These are phyloP conservation scores for Ageneiosus marmoratus DNA, from an alignment of 2,113 vertebrate species.

Conservation along the genomic window DNA sequence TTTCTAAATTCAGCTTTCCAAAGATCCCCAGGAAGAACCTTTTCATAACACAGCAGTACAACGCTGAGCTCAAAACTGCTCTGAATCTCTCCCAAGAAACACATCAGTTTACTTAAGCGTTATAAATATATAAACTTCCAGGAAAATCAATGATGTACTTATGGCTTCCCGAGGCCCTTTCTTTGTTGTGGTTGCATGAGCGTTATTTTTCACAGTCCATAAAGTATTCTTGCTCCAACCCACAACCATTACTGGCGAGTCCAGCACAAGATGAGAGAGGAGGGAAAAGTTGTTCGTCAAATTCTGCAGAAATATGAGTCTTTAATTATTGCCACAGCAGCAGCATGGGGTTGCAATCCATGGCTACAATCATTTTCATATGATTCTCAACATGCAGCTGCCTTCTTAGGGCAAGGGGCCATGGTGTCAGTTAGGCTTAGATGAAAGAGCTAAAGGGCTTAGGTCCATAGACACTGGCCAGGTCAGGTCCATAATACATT, in stretches of 20 bases:
- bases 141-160: constrained; percentile 68
- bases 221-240: constrained; percentile 67
- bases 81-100: constrained; percentile 34
- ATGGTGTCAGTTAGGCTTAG: constrained; percentile 64
- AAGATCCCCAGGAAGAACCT: not conserved
- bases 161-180: constrained; percentile 72
- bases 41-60: not conserved
- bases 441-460: constrained; percentile 69
- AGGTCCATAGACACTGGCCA: constrained; percentile 58
- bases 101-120: constrained; percentile 33
- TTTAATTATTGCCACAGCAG: constrained; percentile 80
- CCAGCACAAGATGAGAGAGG: constrained; percentile 28
- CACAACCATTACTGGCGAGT: constrained; percentile 61
- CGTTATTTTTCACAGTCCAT: constrained; percentile 71
- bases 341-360: constrained; percentile 53
- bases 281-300: constrained; percentile 68
- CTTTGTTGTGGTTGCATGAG: constrained; percentile 58
- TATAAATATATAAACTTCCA: constrained; percentile 63
- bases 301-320: constrained; percentile 75
- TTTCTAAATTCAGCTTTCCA: not conserved
- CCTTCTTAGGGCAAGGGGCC: constrained; percentile 60
- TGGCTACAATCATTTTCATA: constrained; percentile 67
- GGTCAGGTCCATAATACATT: constrained; percentile 43
- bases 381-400: constrained; percentile 69
- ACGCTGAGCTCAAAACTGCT: not conserved